phyloP scores from a whole-genome alignment of 2,797 vertebrate genomes.

The Anabas testudineus region DNA sequence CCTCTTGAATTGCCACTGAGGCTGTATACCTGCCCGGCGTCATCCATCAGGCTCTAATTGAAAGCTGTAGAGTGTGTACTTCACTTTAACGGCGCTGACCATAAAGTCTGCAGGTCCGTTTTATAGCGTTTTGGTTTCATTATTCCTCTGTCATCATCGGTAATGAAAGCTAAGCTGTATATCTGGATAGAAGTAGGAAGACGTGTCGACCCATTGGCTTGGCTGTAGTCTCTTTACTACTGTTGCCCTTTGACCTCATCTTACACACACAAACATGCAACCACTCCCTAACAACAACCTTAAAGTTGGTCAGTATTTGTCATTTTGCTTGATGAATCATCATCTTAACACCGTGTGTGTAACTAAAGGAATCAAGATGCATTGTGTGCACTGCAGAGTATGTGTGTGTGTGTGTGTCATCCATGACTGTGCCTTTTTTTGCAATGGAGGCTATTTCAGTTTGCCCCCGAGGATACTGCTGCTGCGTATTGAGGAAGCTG shows the following conservation, averaged over 20 bases:
- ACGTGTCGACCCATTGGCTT: constrained; percentile 53
- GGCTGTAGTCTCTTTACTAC: constrained; percentile 43
- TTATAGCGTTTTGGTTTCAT: constrained; percentile 40
- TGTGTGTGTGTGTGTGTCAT: constrained; percentile 48
- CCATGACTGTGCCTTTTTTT: constrained; percentile 61
- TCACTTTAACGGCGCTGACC: constrained; percentile 41
- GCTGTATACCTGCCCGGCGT: constrained; percentile 37
- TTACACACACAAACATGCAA: constrained; percentile 20
- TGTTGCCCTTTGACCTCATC: constrained; percentile 61
- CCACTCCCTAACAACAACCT: constrained; percentile 53
- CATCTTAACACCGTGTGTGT: constrained; percentile 1
- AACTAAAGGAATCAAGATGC: constrained; percentile 38
- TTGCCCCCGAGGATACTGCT: constrained; percentile 58
- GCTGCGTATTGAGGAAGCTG: constrained; percentile 69
- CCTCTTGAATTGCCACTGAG: constrained; percentile 10
- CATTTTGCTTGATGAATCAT: constrained; percentile 50
- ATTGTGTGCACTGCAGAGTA: constrained; percentile 52
- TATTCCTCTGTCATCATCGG: constrained; percentile 6
- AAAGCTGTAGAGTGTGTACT: constrained; percentile 36
- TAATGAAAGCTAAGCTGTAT: constrained; percentile 40
- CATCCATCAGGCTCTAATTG: constrained; percentile 44
- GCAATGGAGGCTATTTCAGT: constrained; percentile 54
- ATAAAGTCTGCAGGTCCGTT: constrained; percentile 49
- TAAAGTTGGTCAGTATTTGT: constrained; percentile 33
- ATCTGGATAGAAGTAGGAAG: constrained; percentile 29